Conservation (phyloP, 2,113 vertebrate species). For the Mustelus asterias region DNA sequence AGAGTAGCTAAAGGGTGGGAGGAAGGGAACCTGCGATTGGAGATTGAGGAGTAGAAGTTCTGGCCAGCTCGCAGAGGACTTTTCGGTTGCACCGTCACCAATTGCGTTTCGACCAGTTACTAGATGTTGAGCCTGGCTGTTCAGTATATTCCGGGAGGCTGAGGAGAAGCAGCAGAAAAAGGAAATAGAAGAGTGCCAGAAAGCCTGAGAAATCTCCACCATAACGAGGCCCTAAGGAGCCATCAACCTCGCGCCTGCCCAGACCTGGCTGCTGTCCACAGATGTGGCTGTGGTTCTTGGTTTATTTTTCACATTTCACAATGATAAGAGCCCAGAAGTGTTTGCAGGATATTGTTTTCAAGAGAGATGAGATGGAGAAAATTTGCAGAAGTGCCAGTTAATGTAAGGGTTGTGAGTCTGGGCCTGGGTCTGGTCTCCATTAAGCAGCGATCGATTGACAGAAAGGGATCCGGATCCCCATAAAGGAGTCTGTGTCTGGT, state of each 20-base stretch:
- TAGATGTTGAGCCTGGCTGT: background rate
- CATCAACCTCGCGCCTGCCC: background rate
- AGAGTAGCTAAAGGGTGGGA: too few relatives aligned
- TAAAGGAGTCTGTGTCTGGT: background rate
- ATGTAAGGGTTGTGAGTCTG: background rate
- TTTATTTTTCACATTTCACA: background rate
- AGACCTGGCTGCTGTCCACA: background rate
- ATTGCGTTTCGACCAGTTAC: background rate
- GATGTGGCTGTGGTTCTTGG: background rate
- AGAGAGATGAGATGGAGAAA: background rate
- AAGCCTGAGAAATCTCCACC: background rate
- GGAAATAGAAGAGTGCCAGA: background rate
- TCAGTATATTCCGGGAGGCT: background rate
- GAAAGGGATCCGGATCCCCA: too few relatives aligned
- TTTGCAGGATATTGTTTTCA: constrained; percentile 4
- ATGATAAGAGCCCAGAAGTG: background rate
- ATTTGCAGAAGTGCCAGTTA: background rate
- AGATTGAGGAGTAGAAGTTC: background rate
- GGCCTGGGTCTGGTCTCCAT: too few relatives aligned
- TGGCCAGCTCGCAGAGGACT: background rate
- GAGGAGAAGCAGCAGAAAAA: background rate
- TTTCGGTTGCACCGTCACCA: background rate
- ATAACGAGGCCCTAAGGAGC: background rate
- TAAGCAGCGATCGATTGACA: background rate
- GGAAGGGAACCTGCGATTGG: background rate